A percentile compares a stretch with the other conserved stretches of the same genome.
Conservation (phyloP, 1,140 invertebrate species). For the Arctopsyche grandis region DNA sequence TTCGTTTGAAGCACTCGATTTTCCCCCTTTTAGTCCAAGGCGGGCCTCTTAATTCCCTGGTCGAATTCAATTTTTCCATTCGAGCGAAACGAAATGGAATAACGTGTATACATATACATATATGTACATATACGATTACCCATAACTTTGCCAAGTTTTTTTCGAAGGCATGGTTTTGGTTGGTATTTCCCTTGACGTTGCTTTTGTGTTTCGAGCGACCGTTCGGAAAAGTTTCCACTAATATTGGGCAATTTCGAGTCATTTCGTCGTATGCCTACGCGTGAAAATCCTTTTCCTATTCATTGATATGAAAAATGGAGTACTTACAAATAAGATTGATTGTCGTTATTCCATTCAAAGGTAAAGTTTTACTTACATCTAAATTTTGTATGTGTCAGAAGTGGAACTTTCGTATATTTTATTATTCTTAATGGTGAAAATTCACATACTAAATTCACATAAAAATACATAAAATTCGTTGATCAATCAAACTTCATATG, state of each 20-base stretch:
- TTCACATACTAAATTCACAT: too few relatives aligned
- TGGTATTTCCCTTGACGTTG: conserved; percentile 18
- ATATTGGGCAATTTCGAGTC: neutral
- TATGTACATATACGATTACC: too few relatives aligned
- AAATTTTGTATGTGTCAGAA: too few relatives aligned
- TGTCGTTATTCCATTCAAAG: too few relatives aligned
- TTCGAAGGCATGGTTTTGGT: neutral
- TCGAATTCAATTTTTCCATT: neutral
- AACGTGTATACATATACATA: neutral
- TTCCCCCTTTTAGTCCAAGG: too few relatives aligned
- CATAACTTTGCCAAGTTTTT: conserved; percentile 34
- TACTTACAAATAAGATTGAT: too few relatives aligned
- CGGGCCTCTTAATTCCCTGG: conserved; percentile 3
- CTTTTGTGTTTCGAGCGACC: neutral
- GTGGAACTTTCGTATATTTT: too few relatives aligned
- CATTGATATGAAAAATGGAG: neutral
- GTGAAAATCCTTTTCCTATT: neutral
- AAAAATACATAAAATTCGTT: too few relatives aligned
- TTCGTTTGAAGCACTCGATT: neutral
- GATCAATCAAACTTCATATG: too few relatives aligned
- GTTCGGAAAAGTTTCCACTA: conserved; percentile 18
- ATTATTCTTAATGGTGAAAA: too few relatives aligned
- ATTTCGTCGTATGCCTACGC: neutral
- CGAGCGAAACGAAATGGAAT: conserved; percentile 32
- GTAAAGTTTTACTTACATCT: too few relatives aligned